Evolutionary conservation across 2,797 vertebrate genomes (phyloP).

Genomic region (Artibeus lituratus): DNA sequence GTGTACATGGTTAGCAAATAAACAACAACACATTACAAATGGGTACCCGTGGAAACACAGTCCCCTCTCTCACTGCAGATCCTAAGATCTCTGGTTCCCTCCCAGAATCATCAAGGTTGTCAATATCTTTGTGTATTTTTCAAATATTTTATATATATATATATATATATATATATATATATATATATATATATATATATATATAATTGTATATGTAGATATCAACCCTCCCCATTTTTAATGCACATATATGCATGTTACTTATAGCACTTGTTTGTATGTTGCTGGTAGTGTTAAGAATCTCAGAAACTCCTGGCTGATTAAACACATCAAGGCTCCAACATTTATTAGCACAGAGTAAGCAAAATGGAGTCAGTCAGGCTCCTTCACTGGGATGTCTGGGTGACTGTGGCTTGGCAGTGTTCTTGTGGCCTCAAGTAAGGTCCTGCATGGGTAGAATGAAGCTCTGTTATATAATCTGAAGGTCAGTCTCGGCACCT

Average conservation of each 20-base stretch:
- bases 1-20: not conserved
- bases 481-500: too few relatives aligned
- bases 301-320: not conserved
- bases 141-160: not conserved
- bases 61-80: not conserved
- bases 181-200: not conserved
- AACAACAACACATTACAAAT: not conserved
- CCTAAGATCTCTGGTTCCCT: not conserved
- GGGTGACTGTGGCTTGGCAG: too few relatives aligned
- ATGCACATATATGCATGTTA: too few relatives aligned
- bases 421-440: too few relatives aligned
- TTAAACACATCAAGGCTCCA: not conserved
- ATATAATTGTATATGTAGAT: not conserved
- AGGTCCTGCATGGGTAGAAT: too few relatives aligned
- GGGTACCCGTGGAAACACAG: not conserved
- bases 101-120: not conserved
- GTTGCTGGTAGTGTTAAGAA: not conserved
- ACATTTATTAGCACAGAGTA: not conserved
- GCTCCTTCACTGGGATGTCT: too few relatives aligned
- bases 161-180: not conserved
- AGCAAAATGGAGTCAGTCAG: too few relatives aligned
- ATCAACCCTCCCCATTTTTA: not conserved
- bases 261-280: not conserved
- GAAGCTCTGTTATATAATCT: too few relatives aligned
- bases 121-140: not conserved